Conservation (phyloP, 2,113 vertebrate genomes). For the Platysteira castanea region DNA sequence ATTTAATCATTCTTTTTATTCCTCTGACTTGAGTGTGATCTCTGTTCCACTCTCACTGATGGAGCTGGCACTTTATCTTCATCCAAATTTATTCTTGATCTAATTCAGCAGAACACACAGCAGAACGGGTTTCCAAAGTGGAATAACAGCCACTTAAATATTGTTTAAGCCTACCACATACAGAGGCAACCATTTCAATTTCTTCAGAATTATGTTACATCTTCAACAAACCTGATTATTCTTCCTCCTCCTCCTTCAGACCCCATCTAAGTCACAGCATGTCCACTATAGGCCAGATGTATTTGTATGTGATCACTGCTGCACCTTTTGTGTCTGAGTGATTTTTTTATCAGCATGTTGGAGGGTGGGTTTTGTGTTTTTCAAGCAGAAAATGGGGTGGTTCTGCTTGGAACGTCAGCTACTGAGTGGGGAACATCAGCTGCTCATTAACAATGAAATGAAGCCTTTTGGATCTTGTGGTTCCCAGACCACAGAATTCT, state of each 20-base stretch:
- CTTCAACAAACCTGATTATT: not conserved
- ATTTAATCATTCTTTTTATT: constrained; percentile 61
- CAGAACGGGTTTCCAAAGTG: not conserved
- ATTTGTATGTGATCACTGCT: not conserved
- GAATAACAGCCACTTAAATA: constrained; percentile 1
- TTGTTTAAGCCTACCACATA: not conserved
- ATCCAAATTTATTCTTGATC: constrained; percentile 21
- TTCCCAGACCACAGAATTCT: not conserved
- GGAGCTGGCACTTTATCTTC: constrained; percentile 21
- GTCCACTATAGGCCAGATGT: not conserved
- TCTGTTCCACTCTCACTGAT: constrained; percentile 7
- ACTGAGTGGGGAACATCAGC: not conserved
- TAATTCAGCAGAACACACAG: not conserved
- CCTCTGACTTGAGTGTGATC: constrained; percentile 30
- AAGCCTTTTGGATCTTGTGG: not conserved
- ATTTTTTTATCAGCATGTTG: not conserved
- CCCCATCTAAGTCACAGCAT: not conserved
- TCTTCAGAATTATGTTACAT: not conserved
- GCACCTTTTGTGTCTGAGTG: not conserved
- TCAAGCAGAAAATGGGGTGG: not conserved
- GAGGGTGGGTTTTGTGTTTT: not conserved
- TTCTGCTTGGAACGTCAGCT: not conserved
- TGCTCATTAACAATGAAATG: not conserved
- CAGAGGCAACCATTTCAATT: not conserved
- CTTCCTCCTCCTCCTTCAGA: not conserved